Evolutionary conservation across 2,888 invertebrate species (phyloP).

Genomic region (Julus scandinavius): DNA sequence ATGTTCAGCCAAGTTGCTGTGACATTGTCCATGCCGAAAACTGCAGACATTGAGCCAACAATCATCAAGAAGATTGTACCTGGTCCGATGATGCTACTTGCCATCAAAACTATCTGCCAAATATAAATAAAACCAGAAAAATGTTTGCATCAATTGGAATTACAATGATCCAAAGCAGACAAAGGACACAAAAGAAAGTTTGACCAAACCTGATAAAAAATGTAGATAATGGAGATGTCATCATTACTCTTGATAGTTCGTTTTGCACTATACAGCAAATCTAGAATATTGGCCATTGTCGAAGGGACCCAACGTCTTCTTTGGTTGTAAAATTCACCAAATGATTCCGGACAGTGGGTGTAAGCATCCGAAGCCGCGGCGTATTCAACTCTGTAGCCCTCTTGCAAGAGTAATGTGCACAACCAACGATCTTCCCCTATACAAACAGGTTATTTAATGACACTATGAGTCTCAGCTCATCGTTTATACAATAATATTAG

Average conservation of each 20-base stretch:
- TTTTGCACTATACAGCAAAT: conserved; percentile 68
- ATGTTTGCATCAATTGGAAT: too few relatives aligned
- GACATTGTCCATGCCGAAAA: conserved; percentile 68
- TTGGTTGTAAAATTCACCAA: conserved; percentile 71
- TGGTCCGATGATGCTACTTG: conserved; percentile 82
- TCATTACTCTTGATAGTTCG: conserved; percentile 69
- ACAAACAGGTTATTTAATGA: neutral
- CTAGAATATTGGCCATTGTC: conserved; percentile 72
- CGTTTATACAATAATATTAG: too few relatives aligned
- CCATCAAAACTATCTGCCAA: conserved; percentile 71
- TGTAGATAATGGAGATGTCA: conserved; percentile 68
- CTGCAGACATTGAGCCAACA: conserved; percentile 82
- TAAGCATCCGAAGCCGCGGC: conserved; percentile 67
- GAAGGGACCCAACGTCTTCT: conserved; percentile 71
- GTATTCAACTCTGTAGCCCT: conserved; percentile 68
- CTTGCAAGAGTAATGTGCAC: conserved; percentile 70
- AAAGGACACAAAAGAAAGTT: too few relatives aligned
- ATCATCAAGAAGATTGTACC: conserved; percentile 86
- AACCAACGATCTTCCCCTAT: conserved; percentile 68
- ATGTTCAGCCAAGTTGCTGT: conserved; percentile 69
- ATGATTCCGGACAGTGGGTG: conserved; percentile 70
- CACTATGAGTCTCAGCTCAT: too few relatives aligned
- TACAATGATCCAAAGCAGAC: too few relatives aligned
- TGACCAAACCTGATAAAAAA: conserved; percentile 63
- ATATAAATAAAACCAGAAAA: neutral